Conservation (phyloP, 2,888 invertebrate species). For the Diarsia dahlii region DNA sequence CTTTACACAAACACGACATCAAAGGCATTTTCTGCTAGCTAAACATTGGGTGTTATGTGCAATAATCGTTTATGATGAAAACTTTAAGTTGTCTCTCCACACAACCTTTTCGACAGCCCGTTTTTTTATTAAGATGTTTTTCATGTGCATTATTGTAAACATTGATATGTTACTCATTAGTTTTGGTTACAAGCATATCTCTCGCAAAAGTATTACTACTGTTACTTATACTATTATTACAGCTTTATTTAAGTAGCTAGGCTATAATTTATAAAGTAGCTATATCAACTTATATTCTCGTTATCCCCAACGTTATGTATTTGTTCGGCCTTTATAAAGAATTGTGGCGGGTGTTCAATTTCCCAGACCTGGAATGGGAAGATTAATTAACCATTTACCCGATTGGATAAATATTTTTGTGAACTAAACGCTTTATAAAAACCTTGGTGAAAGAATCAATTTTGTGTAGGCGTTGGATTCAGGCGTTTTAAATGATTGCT, state of each 20-base stretch:
- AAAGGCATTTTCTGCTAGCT: background rate
- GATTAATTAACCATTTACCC: slow-evolving; percentile 61
- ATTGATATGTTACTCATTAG: background rate
- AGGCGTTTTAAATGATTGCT: background rate
- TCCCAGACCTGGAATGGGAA: slow-evolving; percentile 56
- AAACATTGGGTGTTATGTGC: background rate
- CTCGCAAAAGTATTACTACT: background rate
- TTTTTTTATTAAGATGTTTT: background rate
- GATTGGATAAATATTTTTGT: slow-evolving; percentile 61
- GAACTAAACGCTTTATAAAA: slow-evolving; percentile 57
- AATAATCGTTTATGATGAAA: background rate
- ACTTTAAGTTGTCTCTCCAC: background rate
- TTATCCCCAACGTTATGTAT: slow-evolving; percentile 47
- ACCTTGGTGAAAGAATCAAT: slow-evolving; percentile 41
- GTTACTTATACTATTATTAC: background rate
- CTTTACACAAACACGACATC: background rate
- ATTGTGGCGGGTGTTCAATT: slow-evolving; percentile 59
- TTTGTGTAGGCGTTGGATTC: slow-evolving; percentile 22
- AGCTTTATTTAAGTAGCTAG: background rate
- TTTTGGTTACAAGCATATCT: background rate
- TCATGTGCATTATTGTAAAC: background rate
- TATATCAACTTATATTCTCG: slow-evolving; percentile 30
- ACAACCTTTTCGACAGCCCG: background rate
- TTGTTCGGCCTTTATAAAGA: slow-evolving; percentile 56
- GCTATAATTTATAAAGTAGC: slow-evolving; percentile 29